Evolutionary conservation across 2,888 invertebrate species (phyloP), one percentile per base, ranked within the genome.

Genomic region (Anarsia innoxiella): DNA sequence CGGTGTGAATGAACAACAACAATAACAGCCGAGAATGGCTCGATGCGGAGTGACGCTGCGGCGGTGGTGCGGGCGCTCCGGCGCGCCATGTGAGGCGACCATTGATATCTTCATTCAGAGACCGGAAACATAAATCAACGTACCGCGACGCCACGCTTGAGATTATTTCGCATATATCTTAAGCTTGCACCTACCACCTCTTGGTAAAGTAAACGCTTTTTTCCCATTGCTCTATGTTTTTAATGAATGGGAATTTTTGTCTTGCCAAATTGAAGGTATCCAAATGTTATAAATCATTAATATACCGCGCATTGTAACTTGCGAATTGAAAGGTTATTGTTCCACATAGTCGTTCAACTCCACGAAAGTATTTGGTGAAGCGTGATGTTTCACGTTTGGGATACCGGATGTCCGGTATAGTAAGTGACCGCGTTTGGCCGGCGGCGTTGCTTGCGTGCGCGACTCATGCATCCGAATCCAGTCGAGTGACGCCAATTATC

Each of bases 81-180:
- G 51, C 61, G 59, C 54, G 56, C 65, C 71, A 66, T 71, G 66
- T 66, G 69, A 59, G 57, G 45, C 51, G 66, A 56, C 66, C 71
- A 70, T 73, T 78, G 67, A 75, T 75, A 69, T 69, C 66, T 76
- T 69, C 74, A 77, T 80, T 79, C 77, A 78, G 49, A 50, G 50
- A 65, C 65, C 73, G 82, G 80, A 80, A 68, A 68, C 70, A 76
- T 80, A 78, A 80, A 80, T 78, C 75, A 76, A 61, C 66, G 66
- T 59, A 54, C 58, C 61, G 63, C 63, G 63, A 63, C 49, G 56
- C 51, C 55, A n/a, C n/a, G 49, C 53, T 48, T 47, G 49, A 53
- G 59, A 59, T 51, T 53, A 51, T 53, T 51, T 51, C 48, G 49
- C 57, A 51, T 54, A n/a, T n/a, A 45, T 49, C 45, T 48, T 45